Percentiles rank a stretch among this genome's conserved stretches.
These are phyloP conservation scores for Megaceryle torquata DNA, from an alignment of 2,113 vertebrate species.

Conservation along the genomic window DNA sequence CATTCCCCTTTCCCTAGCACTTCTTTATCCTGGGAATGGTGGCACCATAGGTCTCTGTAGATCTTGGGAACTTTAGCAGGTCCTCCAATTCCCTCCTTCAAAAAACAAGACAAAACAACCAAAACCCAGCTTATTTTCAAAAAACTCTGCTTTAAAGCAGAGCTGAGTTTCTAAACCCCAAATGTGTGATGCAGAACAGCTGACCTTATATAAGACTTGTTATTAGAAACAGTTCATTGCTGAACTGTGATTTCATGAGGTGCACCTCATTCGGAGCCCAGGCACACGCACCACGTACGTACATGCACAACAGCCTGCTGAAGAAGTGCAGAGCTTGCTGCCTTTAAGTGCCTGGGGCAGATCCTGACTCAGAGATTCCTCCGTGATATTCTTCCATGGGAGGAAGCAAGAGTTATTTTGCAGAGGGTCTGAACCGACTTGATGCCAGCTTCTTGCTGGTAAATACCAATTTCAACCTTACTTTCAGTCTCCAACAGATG, in stretches of 20 bases:
- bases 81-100: neutral
- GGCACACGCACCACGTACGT: neutral
- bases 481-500: slow-evolving; percentile 55
- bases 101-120: neutral
- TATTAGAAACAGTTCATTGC: slow-evolving; percentile 55
- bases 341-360: slow-evolving; percentile 37
- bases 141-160: neutral
- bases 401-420: neutral
- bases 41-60: neutral
- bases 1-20: neutral
- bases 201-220: slow-evolving; percentile 28
- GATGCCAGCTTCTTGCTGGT: slow-evolving; percentile 46
- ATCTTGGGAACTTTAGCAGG: neutral
- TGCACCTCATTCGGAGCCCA: neutral
- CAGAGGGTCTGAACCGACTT: neutral
- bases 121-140: neutral
- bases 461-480: slow-evolving; percentile 49
- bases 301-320: neutral
- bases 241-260: neutral
- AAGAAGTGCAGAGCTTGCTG: neutral
- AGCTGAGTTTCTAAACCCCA: neutral
- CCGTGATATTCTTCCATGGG: slow-evolving; percentile 55
- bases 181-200: slow-evolving; percentile 33
- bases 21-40: neutral
- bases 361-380: slow-evolving; percentile 53